A percentile compares a stretch with the other conserved stretches of the same genome.
These are phyloP conservation scores for Prionailurus bengalensis DNA, from an alignment of 2,113 vertebrate genomes.

Conservation along the genomic window DNA sequence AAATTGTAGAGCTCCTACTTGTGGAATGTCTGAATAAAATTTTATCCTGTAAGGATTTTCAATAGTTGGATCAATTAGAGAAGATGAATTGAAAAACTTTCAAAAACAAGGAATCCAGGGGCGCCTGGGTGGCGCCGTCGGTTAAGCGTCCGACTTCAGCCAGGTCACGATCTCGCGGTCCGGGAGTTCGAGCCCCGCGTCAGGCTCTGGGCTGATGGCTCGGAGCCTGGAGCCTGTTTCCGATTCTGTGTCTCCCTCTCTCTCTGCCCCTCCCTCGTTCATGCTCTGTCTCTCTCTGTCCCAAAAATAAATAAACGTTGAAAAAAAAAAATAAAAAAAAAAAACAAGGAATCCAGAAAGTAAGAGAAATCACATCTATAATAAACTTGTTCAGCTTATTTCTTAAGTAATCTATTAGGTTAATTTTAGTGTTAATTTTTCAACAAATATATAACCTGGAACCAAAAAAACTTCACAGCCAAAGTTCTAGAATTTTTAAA, in stretches of 20 bases:
- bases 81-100: slow-evolving; percentile 2
- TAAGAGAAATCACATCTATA: not conserved
- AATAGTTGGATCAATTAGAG: not conserved
- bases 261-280: no score
- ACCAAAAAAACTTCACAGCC: not conserved
- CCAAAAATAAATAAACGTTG: no score
- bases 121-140: no score
- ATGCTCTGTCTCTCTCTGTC: no score
- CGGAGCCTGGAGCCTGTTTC: no score
- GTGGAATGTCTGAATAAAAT: not conserved
- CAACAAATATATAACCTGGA: not conserved
- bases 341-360: not conserved
- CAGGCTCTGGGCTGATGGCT: no score
- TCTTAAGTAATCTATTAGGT: not conserved
- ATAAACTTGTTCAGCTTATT: not conserved
- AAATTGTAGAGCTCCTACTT: not conserved
- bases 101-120: not conserved
- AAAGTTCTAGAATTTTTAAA: slow-evolving; percentile 20
- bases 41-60: slow-evolving; percentile 27
- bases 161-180: no score
- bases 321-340: no score
- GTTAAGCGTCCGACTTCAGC: no score
- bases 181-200: no score
- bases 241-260: no score
- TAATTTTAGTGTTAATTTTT: slow-evolving; percentile 34